Evolutionary conservation across 2,113 vertebrate species (phyloP), one percentile per base, ranked within the genome.

Genomic region (Cyprinodon tularosa): DNA sequence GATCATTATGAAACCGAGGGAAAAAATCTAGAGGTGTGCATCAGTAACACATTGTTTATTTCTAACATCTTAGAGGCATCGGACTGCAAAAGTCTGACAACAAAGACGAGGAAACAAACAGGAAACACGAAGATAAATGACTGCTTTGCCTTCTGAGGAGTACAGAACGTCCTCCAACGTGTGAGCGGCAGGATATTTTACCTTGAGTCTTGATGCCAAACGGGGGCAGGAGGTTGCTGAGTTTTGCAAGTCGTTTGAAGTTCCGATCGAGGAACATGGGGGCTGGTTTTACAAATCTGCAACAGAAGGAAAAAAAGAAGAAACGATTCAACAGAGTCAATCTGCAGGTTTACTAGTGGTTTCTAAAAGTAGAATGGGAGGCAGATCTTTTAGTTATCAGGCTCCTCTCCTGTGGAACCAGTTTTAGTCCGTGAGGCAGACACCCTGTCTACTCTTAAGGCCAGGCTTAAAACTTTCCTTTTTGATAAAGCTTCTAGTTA

Each of bases 201-300:
- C 94, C 94, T 94, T 95, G 94, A 0, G 93, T 94, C 91, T 90
- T 95, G 80, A 95, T 90, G 71, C 94, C 94, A 69, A 95, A 95
- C 6, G 94, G 94, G 90, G 94, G 94, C 63, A 93, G 90, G 68
- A 89, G 94, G 76, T 72, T 89, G 85, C 5, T 89, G 86, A 94
- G 86, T 90, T 92, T 93, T 5, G 70, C 68, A 9, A 94, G 83
- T 17, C 81, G 88, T 75, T 87, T 95, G 82, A 94, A 94, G 89
- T 94, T 95, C 47, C 79, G 91, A 84, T 95, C 93, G 5, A 95
- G 94, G 87, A 95, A 95, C 94, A 95, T 94, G 39, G 94, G 93
- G 0, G 87, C 93, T 71, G 63, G 70, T 82, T 93, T 93, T 39
- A 76, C 47, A 65, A 94, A 95, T 90, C 94, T 95, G 88, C 38